Conservation (phyloP, 2,797 vertebrate genomes). For the Coregonus suidteri region DNA sequence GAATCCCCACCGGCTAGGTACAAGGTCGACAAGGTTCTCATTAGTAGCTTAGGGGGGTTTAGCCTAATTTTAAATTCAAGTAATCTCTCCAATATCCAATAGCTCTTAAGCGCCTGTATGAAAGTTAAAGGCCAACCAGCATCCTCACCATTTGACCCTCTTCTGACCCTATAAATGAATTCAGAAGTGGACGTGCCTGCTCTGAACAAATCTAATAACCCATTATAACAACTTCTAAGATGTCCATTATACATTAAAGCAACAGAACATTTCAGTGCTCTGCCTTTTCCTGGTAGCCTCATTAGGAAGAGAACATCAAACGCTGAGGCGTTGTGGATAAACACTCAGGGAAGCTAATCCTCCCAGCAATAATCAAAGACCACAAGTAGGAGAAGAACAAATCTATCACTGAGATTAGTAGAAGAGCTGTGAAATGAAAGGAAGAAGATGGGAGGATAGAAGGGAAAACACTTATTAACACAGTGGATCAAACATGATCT, state of each 20-base stretch:
- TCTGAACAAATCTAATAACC: slow-evolving; percentile 4
- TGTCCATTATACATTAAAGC: slow-evolving; percentile 32
- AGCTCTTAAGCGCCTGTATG: slow-evolving; percentile 35
- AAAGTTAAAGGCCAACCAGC: slow-evolving; percentile 27
- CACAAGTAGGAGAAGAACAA: slow-evolving; percentile 64
- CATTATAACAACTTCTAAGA: slow-evolving; percentile 49
- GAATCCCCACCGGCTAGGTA: too few relatives aligned
- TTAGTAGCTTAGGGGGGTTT: background rate
- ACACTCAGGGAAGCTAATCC: slow-evolving; percentile 61
- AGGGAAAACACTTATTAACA: slow-evolving; percentile 43
- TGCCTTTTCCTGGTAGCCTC: slow-evolving; percentile 50
- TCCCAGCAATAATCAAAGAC: slow-evolving; percentile 66
- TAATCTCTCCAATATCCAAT: slow-evolving; percentile 25
- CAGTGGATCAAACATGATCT: slow-evolving; percentile 27
- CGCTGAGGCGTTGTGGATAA: slow-evolving; percentile 25
- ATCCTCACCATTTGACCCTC: slow-evolving; percentile 43
- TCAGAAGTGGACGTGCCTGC: slow-evolving; percentile 43
- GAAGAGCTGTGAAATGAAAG: slow-evolving; percentile 54
- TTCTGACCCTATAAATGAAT: slow-evolving; percentile 33
- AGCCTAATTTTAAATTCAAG: background rate
- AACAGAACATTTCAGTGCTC: slow-evolving; percentile 40
- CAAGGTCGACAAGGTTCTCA: too few relatives aligned
- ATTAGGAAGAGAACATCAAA: slow-evolving; percentile 66
- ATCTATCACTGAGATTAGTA: slow-evolving; percentile 66
- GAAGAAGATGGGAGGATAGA: slow-evolving; percentile 30